phyloP scores from a whole-genome alignment of 1,140 invertebrate genomes.

The Ganaspis sp. region DNA sequence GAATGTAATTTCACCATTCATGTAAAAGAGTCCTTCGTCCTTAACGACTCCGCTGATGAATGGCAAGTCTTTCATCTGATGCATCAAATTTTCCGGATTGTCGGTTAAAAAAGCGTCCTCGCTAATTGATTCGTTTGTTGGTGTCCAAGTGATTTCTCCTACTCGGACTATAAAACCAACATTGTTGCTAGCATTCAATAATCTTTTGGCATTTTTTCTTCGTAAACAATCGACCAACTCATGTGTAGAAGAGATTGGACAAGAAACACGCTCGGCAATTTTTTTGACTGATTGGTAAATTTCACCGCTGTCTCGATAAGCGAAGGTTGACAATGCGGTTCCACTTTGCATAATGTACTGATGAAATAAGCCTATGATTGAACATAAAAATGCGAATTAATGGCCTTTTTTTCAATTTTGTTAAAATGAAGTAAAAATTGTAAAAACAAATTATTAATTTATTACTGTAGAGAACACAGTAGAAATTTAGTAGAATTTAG shows the following conservation, averaged over 20 bases:
- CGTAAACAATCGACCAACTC: background rate
- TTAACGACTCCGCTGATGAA: too few relatives aligned
- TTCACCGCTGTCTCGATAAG: background rate
- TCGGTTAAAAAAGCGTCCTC: background rate
- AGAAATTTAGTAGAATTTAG: too few relatives aligned
- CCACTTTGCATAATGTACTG: too few relatives aligned
- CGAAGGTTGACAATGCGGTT: background rate
- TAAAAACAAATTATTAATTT: too few relatives aligned
- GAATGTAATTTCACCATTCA: too few relatives aligned
- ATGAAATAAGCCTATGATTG: background rate
- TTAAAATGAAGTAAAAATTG: too few relatives aligned
- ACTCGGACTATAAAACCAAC: background rate
- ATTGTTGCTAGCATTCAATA: background rate
- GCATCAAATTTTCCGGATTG: background rate
- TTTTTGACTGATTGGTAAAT: background rate
- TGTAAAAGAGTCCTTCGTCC: background rate
- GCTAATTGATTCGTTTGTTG: background rate
- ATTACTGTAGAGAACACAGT: too few relatives aligned
- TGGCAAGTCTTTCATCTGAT: too few relatives aligned
- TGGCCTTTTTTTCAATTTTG: too few relatives aligned
- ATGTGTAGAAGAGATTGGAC: background rate
- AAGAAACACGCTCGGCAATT: background rate
- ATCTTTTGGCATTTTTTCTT: background rate
- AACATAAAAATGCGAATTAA: too few relatives aligned
- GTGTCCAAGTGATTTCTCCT: background rate